Evolutionary conservation across 2,888 invertebrate genomes (phyloP).

Genomic region (Leptopilina myrica): DNA sequence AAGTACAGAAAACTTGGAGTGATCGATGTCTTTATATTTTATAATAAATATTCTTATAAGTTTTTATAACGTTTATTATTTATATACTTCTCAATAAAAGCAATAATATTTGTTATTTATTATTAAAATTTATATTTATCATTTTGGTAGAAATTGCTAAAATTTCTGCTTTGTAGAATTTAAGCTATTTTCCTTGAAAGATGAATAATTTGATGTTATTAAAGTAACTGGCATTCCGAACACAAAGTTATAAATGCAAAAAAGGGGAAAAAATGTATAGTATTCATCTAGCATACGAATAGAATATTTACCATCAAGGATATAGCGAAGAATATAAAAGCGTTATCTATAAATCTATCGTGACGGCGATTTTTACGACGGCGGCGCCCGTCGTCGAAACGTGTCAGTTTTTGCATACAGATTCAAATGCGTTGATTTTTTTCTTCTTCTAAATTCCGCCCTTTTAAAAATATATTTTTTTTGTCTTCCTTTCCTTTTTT

Average conservation of each 20-base stretch:
- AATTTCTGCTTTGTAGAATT: too few species aligned
- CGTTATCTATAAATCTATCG: conserved; percentile 22
- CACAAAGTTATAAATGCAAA: conserved; percentile 1
- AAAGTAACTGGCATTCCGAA: background rate
- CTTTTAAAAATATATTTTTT: background rate
- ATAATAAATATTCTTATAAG: too few species aligned
- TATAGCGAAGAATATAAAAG: conserved; percentile 7
- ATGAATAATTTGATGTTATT: background rate
- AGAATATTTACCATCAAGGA: background rate
- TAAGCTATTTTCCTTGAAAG: background rate
- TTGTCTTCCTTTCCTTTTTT: background rate
- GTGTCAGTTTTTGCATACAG: conserved; percentile 15
- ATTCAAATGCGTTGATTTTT: background rate
- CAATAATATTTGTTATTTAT: too few species aligned
- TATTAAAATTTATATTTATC: too few species aligned
- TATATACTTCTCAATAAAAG: too few species aligned
- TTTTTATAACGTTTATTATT: too few species aligned
- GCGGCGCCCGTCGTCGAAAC: background rate
- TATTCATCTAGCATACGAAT: conserved; percentile 16
- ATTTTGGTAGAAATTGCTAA: too few species aligned
- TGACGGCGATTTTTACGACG: conserved; percentile 9
- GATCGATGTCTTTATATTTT: too few species aligned
- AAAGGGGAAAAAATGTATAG: background rate
- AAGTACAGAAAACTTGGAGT: too few species aligned
- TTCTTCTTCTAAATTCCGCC: background rate